Conservation (phyloP, 2,113 vertebrate species). For the Platanista minor region DNA sequence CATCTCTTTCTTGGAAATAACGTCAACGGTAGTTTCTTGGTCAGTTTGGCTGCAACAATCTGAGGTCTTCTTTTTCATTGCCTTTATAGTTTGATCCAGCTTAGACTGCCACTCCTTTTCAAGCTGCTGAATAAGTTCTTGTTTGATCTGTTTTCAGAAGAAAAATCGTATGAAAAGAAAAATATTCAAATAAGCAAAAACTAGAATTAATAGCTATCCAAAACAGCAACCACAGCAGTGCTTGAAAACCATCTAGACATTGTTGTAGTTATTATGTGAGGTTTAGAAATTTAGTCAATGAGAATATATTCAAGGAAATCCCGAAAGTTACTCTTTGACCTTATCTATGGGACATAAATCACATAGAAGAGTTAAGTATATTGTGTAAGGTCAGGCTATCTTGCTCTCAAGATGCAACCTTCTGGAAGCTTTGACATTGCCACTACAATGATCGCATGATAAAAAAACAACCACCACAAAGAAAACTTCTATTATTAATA, state of each 20-base stretch:
- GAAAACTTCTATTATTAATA: not conserved
- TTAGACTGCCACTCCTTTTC: conserved; percentile 85
- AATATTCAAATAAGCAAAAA: conserved; percentile 40
- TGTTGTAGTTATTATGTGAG: not conserved
- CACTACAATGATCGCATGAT: not conserved
- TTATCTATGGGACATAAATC: not conserved
- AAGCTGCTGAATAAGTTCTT: conserved; percentile 77
- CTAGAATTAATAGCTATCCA: conserved; percentile 10
- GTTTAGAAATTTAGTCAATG: not conserved
- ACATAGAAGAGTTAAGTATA: not conserved
- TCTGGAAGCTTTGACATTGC: not conserved
- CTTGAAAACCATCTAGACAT: conserved; percentile 29
- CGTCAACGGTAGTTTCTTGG: conserved; percentile 13
- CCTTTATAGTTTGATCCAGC: conserved; percentile 77
- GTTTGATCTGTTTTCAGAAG: conserved; percentile 77
- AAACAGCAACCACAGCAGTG: conserved; percentile 38
- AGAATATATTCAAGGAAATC: conserved; percentile 34
- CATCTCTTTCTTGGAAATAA: conserved; percentile 57
- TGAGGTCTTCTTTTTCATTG: conserved; percentile 65
- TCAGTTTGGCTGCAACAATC: conserved; percentile 84
- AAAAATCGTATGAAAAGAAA: conserved; percentile 44
- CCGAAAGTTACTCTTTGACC: not conserved
- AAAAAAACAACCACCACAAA: not conserved
- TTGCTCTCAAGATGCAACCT: not conserved
- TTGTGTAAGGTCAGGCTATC: not conserved